These are phyloP conservation scores for Kryptopterus vitreolus DNA, from an alignment of 2,797 vertebrate genomes.

Conservation along the genomic window DNA sequence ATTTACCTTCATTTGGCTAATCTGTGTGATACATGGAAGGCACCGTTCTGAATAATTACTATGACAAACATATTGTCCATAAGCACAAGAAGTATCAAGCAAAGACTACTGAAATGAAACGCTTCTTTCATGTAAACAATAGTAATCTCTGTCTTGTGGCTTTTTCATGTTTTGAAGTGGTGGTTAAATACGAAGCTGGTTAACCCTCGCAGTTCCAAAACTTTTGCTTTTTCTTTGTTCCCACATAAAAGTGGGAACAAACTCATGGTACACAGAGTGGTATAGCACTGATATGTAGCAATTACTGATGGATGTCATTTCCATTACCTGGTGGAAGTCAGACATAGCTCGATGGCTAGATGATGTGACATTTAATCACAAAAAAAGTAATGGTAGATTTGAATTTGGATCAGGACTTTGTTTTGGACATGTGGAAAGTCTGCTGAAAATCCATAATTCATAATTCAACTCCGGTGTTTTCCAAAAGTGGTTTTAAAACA, in stretches of 20 bases:
- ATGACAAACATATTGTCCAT: not conserved
- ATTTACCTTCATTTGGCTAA: slow-evolving; percentile 7
- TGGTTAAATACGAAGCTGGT: not conserved
- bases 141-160: slow-evolving; percentile 5
- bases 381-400: not conserved
- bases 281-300: not conserved
- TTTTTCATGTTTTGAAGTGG: not conserved
- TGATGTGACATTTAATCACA: not conserved
- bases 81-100: not conserved
- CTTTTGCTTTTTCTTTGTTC: not conserved
- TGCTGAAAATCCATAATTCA: not conserved
- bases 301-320: not conserved
- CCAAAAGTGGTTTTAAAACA: not conserved
- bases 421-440: not conserved
- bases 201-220: not conserved
- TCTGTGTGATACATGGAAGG: slow-evolving; percentile 13
- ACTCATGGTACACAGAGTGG: too few relatives aligned
- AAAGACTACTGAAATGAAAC: not conserved
- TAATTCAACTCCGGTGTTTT: too few relatives aligned
- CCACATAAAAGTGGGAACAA: not conserved
- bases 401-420: not conserved
- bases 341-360: not conserved
- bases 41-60: slow-evolving; percentile 20
- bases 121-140: slow-evolving; percentile 19
- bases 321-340: not conserved